Evolutionary conservation across 1,140 invertebrate genomes (phyloP), one percentile per base, ranked within the genome.

Genomic region (Trachelipus rathkii): DNA sequence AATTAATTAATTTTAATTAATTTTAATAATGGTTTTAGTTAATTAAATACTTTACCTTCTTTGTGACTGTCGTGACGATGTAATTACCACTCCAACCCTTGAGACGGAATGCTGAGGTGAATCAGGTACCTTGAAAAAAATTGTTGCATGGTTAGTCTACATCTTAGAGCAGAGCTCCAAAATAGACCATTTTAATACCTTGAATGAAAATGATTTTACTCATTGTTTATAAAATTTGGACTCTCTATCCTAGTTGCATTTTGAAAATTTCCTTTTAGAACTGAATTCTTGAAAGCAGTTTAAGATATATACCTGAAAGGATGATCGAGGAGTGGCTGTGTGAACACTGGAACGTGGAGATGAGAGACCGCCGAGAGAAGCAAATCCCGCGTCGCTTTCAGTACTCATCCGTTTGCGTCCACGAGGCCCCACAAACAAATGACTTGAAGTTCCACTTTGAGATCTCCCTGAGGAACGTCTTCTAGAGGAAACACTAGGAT

Each of bases 61-160:
- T 82, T 95, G 92, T 2, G 94, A 95, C 83, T 94, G 92, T 67
- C 95, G 86, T 82, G 93, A 95, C 43, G 93, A 95, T 0, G 94
- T 96, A n/a, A 97, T 94, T 11, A 96, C 94, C 10, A 95, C 94
- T 5, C 95, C 95, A 15, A 85, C 86, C 69, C 81, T 84, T 83
- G 74, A 85, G 83, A 75, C 82, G 76, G 72, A 85, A 83, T 79
- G 86, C 83, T 71, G 86, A 11, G 82, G 82, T 9, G 82, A 83
- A 73, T 81, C 79, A 11, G 85, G 85, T 4, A 85, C 84, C 72
- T 85, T 81, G 1, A 44, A 60, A 50, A 9, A 6, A 33, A 33
- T 33, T 33, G 1, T 1, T 3, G 33, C 1, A 33, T 3, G 6
- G 33, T 33, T 33, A 33, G 2, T 33, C 33, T 33, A 33, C 33